phyloP scores from a whole-genome alignment of 2,113 vertebrate species.

The Oncorhynchus gorbuscha region DNA sequence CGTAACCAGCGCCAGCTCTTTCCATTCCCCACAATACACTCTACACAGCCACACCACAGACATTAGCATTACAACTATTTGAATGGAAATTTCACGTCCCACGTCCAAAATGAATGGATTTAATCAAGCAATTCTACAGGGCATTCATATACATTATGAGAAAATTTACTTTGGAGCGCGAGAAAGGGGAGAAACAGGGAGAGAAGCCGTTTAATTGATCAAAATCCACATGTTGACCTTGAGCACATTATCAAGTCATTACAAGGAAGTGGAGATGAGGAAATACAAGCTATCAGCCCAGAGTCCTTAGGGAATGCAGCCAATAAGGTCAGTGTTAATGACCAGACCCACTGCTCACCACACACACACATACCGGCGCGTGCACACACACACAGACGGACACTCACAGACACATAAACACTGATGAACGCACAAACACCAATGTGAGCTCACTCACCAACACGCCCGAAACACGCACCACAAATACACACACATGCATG shows the following conservation, averaged over 20 bases:
- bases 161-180: conserved; percentile 26
- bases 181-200: conserved; percentile 13
- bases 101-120: conserved; percentile 50
- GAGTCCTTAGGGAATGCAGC: conserved; percentile 40
- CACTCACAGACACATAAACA: conserved; percentile 2
- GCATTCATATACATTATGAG: conserved; percentile 40
- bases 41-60: conserved; percentile 17
- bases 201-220: conserved; percentile 40
- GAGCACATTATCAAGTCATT: conserved; percentile 39
- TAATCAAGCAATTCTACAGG: conserved; percentile 57
- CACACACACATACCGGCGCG: conserved; percentile 1
- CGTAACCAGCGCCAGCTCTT: conserved; percentile 14
- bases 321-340: conserved; percentile 48
- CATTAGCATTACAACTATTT: conserved; percentile 72
- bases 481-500: conserved; percentile 10
- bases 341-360: conserved; percentile 15
- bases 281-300: conserved; percentile 49
- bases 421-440: neutral
- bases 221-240: conserved; percentile 51
- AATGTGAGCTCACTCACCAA: neutral
- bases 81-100: conserved; percentile 61
- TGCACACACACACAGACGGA: conserved; percentile 15
- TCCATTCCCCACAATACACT: conserved; percentile 17
- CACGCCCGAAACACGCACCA: neutral
- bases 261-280: conserved; percentile 29